Evolutionary conservation across 2,113 vertebrate genomes (phyloP).

Genomic region (Cololabis saira): DNA sequence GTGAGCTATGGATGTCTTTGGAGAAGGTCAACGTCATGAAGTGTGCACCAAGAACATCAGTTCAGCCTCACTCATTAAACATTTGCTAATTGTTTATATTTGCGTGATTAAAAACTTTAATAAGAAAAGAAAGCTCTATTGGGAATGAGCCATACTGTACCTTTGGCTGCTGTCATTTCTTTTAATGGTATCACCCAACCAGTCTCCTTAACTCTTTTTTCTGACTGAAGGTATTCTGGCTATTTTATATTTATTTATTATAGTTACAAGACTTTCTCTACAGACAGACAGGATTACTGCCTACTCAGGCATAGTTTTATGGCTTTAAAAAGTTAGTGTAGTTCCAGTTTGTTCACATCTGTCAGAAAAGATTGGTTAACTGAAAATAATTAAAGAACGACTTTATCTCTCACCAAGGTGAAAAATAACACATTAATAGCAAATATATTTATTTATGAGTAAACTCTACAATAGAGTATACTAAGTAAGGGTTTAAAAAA

Average conservation of each 20-base stretch:
- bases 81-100: conserved; percentile 78
- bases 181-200: not conserved
- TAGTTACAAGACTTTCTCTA: conserved; percentile 42
- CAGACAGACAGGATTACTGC: no score
- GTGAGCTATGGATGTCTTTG: conserved; percentile 79
- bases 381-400: not conserved
- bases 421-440: no score
- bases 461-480: no score
- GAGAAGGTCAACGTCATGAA: conserved; percentile 80
- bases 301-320: no score
- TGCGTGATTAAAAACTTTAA: conserved; percentile 69
- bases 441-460: no score
- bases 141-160: conserved; percentile 30
- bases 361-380: conserved; percentile 7
- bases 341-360: not conserved
- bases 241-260: conserved; percentile 60
- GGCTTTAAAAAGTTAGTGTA: no score
- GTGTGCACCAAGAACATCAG: conserved; percentile 68
- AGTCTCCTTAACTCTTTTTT: conserved; percentile 18
- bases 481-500: no score
- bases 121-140: conserved; percentile 44
- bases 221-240: conserved; percentile 54
- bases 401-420: no score
- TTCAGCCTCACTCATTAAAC: conserved; percentile 70
- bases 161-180: conserved; percentile 39